A percentile compares a stretch with the other conserved stretches of the same genome.
These are phyloP conservation scores for Tethya wilhelma DNA, from an alignment of 37 sponge, comb jelly and placozoan genomes.

Conservation along the genomic window DNA sequence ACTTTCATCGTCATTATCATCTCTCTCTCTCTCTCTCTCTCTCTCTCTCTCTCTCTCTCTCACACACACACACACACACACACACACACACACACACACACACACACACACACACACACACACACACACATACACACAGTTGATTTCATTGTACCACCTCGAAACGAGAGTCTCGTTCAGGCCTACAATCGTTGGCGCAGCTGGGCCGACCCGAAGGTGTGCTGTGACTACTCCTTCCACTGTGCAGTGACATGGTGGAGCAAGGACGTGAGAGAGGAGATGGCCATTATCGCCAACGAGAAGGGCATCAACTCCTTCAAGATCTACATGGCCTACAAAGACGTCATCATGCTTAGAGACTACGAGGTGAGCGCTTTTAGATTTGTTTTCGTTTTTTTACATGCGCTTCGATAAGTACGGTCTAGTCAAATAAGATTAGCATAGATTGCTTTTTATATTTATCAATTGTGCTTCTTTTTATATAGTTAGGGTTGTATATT, in stretches of 20 bases:
- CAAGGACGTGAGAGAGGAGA: constrained; percentile 69
- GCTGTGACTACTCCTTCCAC: constrained; percentile 91
- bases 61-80: constrained; percentile 35
- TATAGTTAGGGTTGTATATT: too few relatives aligned
- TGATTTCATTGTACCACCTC: constrained; percentile 74
- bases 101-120: constrained; percentile 49
- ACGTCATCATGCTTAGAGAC: constrained; percentile 76
- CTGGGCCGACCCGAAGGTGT: constrained; percentile 84
- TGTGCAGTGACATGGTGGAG: constrained; percentile 92
- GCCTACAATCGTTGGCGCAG: constrained; percentile 73
- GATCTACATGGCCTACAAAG: constrained; percentile 88
- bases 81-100: constrained; percentile 48
- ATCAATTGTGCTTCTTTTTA: too few relatives aligned
- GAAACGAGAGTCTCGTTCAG: constrained; percentile 57
- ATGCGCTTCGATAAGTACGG: neutral
- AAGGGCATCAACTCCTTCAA: constrained; percentile 92
- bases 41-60: too few relatives aligned
- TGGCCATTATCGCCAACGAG: constrained; percentile 65
- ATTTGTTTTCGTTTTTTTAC: neutral
- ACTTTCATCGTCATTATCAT: neutral
- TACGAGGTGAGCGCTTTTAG: constrained; percentile 72
- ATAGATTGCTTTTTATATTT: too few relatives aligned
- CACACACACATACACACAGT: constrained; percentile 37
- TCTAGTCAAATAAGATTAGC: constrained; percentile 10
- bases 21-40: too few relatives aligned